These are phyloP conservation scores for Horisme vitalbata DNA, from an alignment of 2,888 invertebrate genomes.

Conservation along the genomic window DNA sequence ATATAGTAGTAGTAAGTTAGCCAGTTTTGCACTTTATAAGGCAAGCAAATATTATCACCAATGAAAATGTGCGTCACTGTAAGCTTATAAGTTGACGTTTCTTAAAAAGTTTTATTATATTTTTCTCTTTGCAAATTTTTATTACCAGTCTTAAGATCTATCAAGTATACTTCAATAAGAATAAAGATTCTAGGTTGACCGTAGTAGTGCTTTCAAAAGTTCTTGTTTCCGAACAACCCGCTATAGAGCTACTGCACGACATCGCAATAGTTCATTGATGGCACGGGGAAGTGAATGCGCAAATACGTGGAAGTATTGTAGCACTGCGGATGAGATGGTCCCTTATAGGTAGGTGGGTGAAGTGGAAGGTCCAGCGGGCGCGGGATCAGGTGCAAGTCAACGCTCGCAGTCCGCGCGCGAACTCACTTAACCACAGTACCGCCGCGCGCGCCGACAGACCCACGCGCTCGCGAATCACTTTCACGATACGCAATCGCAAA, in stretches of 20 bases:
- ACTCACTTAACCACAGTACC: constrained; percentile 53
- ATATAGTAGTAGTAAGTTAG: background rate
- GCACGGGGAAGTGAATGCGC: constrained; percentile 34
- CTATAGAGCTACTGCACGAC: background rate
- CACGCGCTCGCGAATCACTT: constrained; percentile 71
- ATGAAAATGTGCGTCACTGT: too few relatives aligned
- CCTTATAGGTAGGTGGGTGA: constrained; percentile 45
- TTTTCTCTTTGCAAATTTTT: too few relatives aligned
- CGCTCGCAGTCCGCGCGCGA: constrained; percentile 49
- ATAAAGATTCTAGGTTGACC: too few relatives aligned
- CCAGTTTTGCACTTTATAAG: too few relatives aligned
- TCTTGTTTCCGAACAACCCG: too few relatives aligned
- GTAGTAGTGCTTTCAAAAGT: too few relatives aligned
- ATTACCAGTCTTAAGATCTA: too few relatives aligned
- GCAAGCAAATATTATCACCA: too few relatives aligned
- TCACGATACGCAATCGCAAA: constrained; percentile 55
- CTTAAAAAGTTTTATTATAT: too few relatives aligned
- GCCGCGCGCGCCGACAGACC: constrained; percentile 70
- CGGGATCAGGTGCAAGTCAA: constrained; percentile 65
- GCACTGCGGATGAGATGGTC: constrained; percentile 20
- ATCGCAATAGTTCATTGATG: constrained; percentile 21
- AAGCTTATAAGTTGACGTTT: too few relatives aligned
- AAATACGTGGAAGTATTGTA: constrained; percentile 26
- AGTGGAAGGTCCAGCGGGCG: constrained; percentile 45
- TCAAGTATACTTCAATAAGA: too few relatives aligned